Evolutionary conservation across 1,140 invertebrate species (phyloP), one percentile per base, ranked within the genome.

Genomic region (Coptotermes formosanus): DNA sequence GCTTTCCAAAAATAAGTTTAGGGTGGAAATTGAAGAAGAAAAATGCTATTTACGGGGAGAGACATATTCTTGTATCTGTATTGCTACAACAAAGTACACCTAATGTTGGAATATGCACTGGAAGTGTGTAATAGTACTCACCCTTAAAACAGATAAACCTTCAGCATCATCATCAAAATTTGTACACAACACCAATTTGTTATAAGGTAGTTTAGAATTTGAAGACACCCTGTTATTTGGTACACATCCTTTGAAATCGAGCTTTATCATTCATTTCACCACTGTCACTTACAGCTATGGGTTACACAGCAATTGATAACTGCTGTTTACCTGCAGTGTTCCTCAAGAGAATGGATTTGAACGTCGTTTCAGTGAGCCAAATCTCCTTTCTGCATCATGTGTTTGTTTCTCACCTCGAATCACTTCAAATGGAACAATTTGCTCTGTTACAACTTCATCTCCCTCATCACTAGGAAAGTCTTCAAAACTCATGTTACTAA

Each of bases 401-500:
- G 92, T 88, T 32, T 88, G 82, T 69, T 89, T 89, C 44, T 89
- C 90, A 89, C 92, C 88, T 30, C 94, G 90, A 16, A 95, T 91
- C 6, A 95, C 94, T 88, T 95, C 94, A 87, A 95, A 95, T 4
- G 94, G 93, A 45, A 64, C 83, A n/a, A 81, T 44, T 30, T 52
- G 38, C 21, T 84, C 82, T 2, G 86, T 38, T 43, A 83, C 21
- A 0, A 32, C 25, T 8, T 82, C 82, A 16, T 95, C 95, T n/a
- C 94, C 48, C 25, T 86, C 86, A 81, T 95, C 95, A 38, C 94
- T 94, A 3, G 94, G 94, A 88, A 95, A 95, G 90, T 96, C 95
- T 89, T 96, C 95, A 88, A 96, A 96, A 88, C 95, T 96, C 94
- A 96, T 94, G 88, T 96, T 96, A 88, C 94, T 95, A 87, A 96